phyloP scores from a whole-genome alignment of 2,113 vertebrate genomes.

The Sceloporus undulatus region DNA sequence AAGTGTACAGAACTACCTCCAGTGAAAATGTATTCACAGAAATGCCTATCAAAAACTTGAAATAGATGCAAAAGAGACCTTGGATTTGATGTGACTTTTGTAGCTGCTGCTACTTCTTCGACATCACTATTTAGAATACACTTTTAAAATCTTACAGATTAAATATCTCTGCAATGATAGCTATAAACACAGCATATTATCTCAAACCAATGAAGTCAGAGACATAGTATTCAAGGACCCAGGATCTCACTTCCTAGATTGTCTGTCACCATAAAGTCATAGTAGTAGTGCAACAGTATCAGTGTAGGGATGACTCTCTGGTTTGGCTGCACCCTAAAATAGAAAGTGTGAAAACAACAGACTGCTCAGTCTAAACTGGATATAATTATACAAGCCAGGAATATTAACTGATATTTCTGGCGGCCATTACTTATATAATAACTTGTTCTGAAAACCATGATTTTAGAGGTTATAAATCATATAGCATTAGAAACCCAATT shows the following conservation, averaged over 20 bases:
- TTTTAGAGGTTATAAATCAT: not conserved
- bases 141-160: not conserved
- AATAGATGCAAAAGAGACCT: not conserved
- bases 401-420: not conserved
- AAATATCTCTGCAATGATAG: not conserved
- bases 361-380: not conserved
- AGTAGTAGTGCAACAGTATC: not conserved
- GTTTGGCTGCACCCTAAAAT: not conserved
- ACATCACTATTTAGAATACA: not conserved
- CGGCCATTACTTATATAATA: not conserved
- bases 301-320: not conserved
- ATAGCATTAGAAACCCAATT: not conserved
- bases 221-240: slow-evolving; percentile 1
- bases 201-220: not conserved
- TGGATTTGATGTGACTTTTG: too few relatives aligned
- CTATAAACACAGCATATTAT: not conserved
- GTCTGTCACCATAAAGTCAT: not conserved
- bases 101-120: not conserved
- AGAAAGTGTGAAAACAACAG: slow-evolving; percentile 24
- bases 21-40: not conserved
- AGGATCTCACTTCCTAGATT: not conserved
- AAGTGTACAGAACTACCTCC: not conserved
- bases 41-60: not conserved
- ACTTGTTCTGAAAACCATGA: not conserved
- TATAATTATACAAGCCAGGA: not conserved